phyloP scores from a whole-genome alignment of 1,140 invertebrate genomes.

The Wasmannia auropunctata region DNA sequence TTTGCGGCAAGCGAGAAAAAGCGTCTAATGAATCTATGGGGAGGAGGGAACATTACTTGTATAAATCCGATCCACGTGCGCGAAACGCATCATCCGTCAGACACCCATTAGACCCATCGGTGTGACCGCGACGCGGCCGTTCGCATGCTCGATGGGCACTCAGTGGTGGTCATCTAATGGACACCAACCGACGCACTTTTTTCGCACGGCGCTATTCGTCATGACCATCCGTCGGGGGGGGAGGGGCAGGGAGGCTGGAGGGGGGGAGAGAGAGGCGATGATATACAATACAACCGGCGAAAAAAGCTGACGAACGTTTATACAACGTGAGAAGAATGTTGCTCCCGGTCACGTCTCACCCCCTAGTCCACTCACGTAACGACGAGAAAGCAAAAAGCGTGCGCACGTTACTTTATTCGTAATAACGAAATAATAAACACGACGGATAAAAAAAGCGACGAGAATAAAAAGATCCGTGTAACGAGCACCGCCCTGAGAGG shows the following conservation, averaged over 20 bases:
- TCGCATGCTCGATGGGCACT: constrained; percentile 26
- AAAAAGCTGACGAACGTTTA: constrained; percentile 60
- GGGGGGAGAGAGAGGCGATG: no score
- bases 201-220: constrained; percentile 55
- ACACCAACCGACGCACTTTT: constrained; percentile 47
- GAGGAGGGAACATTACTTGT: constrained; percentile 1
- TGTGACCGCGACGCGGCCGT: constrained; percentile 8
- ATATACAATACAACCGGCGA: constrained; percentile 44
- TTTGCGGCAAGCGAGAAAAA: neutral
- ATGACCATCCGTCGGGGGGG: constrained; percentile 35
- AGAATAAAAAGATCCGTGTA: neutral
- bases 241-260: no score
- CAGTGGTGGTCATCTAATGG: constrained; percentile 57
- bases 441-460: neutral
- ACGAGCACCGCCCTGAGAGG: neutral
- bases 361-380: constrained; percentile 43
- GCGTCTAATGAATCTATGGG: neutral
- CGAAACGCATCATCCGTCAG: constrained; percentile 49
- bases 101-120: constrained; percentile 44
- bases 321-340: constrained; percentile 59
- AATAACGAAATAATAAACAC: constrained; percentile 56
- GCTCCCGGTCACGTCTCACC: constrained; percentile 40
- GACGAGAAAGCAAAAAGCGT: constrained; percentile 34
- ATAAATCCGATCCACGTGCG: constrained; percentile 1
- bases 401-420: constrained; percentile 47